These are phyloP conservation scores for Drosophila lacteicornis DNA, from an alignment of 1,140 invertebrate species.

Conservation along the genomic window DNA sequence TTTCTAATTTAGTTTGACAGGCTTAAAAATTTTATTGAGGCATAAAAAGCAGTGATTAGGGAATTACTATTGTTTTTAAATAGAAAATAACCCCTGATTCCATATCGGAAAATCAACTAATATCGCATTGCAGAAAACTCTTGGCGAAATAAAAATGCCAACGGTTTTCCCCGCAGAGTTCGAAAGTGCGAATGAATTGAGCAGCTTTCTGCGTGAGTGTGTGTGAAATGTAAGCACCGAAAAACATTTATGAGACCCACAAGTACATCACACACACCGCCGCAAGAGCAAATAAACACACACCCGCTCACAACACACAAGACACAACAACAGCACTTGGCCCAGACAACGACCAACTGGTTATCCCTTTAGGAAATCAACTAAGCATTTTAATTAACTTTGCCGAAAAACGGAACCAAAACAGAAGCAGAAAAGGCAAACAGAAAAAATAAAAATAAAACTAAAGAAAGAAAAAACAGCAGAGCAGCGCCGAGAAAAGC, in stretches of 20 bases:
- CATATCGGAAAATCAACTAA: neutral
- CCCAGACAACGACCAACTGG: slow-evolving; percentile 36
- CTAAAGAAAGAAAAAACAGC: slow-evolving; percentile 10
- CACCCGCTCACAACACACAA: slow-evolving; percentile 3
- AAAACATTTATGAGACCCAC: slow-evolving; percentile 47
- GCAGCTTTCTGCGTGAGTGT: neutral
- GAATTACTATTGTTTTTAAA: neutral
- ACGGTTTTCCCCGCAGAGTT: slow-evolving; percentile 21
- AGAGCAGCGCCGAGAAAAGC: neutral
- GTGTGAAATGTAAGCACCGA: slow-evolving; percentile 18
- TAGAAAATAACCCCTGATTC: neutral
- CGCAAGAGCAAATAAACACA: slow-evolving; percentile 12
- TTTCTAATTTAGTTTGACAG: no score
- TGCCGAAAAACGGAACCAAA: slow-evolving; percentile 54
- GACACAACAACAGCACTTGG: slow-evolving; percentile 8
- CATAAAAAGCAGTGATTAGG: no score
- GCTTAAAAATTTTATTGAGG: no score
- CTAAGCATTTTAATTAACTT: slow-evolving; percentile 81
- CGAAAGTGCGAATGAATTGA: slow-evolving; percentile 25
- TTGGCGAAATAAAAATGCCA: slow-evolving; percentile 16
- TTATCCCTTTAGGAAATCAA: slow-evolving; percentile 81
- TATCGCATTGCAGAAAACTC: neutral
- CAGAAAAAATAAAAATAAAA: slow-evolving; percentile 16
- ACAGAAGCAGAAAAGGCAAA: slow-evolving; percentile 27
- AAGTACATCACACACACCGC: slow-evolving; percentile 22